Evolutionary conservation across 2,888 invertebrate species (phyloP).

Genomic region (Polyommatus iphigenia): DNA sequence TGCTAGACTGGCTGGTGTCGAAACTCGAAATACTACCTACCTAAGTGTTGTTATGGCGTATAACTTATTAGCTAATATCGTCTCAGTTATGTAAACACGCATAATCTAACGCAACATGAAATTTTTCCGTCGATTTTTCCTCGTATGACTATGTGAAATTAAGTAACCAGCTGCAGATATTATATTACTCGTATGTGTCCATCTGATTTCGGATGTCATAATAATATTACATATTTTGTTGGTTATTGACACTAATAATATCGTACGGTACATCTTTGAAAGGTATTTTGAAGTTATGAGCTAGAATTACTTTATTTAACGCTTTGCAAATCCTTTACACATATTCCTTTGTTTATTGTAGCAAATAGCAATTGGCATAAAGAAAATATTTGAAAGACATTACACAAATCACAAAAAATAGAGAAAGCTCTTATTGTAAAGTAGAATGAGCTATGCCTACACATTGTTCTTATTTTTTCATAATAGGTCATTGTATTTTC

Average conservation of each 20-base stretch:
- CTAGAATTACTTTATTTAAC: neutral
- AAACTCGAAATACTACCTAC: neutral
- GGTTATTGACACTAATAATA: neutral
- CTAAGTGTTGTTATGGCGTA: neutral
- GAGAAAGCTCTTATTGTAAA: neutral
- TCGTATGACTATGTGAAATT: neutral
- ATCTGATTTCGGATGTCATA: neutral
- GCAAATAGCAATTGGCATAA: neutral
- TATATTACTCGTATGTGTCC: too few relatives aligned
- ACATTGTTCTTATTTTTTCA: slow-evolving; percentile 4
- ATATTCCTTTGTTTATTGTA: slow-evolving; percentile 13
- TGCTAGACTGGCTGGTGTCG: too few relatives aligned
- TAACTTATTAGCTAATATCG: neutral
- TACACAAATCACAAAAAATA: slow-evolving; percentile 23
- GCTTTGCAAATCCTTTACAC: neutral
- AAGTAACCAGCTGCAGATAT: neutral
- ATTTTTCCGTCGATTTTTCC: neutral
- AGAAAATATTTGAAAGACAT: slow-evolving; percentile 11
- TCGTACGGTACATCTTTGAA: neutral
- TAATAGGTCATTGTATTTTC: neutral
- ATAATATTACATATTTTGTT: neutral
- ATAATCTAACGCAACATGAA: neutral
- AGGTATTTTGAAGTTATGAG: neutral
- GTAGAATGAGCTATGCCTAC: neutral
- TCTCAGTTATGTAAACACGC: slow-evolving; percentile 5